phyloP scores from a whole-genome alignment of 2,113 vertebrate species.

The Sphyrna mokarran region DNA sequence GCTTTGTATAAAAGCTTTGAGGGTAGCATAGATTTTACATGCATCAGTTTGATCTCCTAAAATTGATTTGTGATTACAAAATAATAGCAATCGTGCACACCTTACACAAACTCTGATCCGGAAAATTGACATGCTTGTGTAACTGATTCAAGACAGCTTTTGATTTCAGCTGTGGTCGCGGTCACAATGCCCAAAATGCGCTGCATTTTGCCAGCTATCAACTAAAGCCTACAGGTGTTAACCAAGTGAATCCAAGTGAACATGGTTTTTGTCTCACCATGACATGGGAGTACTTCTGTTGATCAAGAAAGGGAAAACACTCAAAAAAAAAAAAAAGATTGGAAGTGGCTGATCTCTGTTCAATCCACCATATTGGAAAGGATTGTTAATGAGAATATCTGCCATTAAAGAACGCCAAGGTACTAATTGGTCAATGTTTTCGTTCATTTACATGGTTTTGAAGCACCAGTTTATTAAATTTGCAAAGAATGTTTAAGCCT shows the following conservation, averaged over 20 bases:
- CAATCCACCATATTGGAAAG: neutral
- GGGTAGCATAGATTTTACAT: conserved; percentile 10
- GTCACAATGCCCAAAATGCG: neutral
- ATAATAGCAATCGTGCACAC: neutral
- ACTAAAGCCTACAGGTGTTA: neutral
- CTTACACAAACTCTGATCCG: neutral
- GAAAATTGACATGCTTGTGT: neutral
- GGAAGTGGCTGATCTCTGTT: neutral
- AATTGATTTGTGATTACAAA: conserved; percentile 22
- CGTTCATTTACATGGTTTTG: neutral
- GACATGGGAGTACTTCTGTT: neutral
- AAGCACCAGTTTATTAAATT: neutral
- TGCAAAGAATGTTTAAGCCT: neutral
- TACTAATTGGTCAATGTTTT: neutral
- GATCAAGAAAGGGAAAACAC: neutral
- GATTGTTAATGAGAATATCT: neutral
- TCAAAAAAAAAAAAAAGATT: neutral
- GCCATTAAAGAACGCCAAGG: neutral
- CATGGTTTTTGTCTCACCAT: neutral
- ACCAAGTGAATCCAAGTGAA: neutral
- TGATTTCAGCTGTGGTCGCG: neutral
- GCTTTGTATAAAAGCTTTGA: neutral
- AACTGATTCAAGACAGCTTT: neutral
- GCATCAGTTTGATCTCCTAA: neutral
- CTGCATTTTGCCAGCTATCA: neutral